Conservation (phyloP, 2,113 vertebrate species). For the Pluvianellus socialis region DNA sequence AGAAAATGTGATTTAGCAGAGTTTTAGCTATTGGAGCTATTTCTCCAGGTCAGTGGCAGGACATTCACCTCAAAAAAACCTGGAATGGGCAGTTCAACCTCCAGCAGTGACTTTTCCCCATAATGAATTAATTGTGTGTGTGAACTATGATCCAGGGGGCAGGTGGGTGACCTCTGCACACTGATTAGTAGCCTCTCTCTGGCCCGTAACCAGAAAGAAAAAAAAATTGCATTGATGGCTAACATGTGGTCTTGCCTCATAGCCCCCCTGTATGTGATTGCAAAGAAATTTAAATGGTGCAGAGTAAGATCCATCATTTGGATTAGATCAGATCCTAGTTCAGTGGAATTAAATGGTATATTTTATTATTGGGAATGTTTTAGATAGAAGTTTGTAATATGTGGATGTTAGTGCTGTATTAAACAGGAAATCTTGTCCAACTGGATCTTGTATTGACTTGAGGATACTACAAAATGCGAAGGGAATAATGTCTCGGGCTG, state of each 20-base stretch:
- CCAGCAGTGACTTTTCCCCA: conserved; percentile 76
- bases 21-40: conserved; percentile 72
- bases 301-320: conserved; percentile 28
- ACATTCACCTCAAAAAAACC: conserved; percentile 74
- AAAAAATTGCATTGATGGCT: conserved; percentile 77
- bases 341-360: neutral
- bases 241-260: conserved; percentile 78
- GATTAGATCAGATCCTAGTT: neutral
- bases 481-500: neutral
- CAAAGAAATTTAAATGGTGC: conserved; percentile 46
- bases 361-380: neutral
- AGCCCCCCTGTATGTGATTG: conserved; percentile 34
- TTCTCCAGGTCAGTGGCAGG: conserved; percentile 83
- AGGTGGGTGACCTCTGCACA: conserved; percentile 82
- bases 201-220: conserved; percentile 78
- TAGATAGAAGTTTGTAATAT: neutral
- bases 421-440: neutral
- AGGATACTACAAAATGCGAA: neutral
- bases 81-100: conserved; percentile 76
- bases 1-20: conserved; percentile 72
- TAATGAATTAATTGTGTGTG: conserved; percentile 88
- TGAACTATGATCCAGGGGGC: conserved; percentile 85
- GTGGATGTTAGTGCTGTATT: neutral
- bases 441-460: neutral
- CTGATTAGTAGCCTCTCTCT: conserved; percentile 82